Percentiles rank a stretch among this genome's conserved stretches.
phyloP scores from a whole-genome alignment of 2,113 vertebrate species.

The Mixornis gularis region DNA sequence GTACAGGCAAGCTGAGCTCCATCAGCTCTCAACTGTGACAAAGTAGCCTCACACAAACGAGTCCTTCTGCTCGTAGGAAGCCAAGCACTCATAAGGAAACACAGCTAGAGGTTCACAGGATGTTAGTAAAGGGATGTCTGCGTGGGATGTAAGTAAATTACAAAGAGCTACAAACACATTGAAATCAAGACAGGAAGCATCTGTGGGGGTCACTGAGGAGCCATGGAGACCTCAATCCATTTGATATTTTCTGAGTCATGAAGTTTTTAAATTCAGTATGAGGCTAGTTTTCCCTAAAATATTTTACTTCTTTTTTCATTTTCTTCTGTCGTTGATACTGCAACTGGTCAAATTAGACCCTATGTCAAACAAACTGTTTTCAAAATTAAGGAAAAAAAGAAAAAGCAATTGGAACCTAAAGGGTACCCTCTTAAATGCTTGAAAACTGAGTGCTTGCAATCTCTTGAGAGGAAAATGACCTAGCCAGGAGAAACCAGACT shows the following conservation, averaged over 20 bases:
- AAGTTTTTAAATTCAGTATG: background rate
- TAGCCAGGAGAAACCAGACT: background rate
- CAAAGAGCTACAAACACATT: slow-evolving; percentile 26
- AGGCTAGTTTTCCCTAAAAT: background rate
- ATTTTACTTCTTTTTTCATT: background rate
- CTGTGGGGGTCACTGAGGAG: slow-evolving; percentile 37
- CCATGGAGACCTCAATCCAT: background rate
- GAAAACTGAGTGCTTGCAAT: background rate
- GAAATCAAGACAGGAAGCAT: slow-evolving; percentile 50
- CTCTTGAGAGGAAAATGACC: background rate
- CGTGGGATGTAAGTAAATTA: background rate
- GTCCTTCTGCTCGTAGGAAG: slow-evolving; percentile 1
- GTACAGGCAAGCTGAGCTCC: accelerated
- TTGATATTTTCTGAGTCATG: background rate
- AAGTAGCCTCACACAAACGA: background rate
- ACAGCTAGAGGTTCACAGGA: slow-evolving; percentile 30
- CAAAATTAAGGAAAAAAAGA: background rate
- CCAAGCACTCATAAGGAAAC: background rate
- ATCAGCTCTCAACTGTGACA: background rate
- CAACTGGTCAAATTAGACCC: background rate
- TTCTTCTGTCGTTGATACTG: background rate
- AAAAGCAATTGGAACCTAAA: background rate
- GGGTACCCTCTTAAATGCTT: background rate
- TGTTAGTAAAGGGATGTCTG: slow-evolving; percentile 39
- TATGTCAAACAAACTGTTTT: background rate